Evolutionary conservation across 2,797 vertebrate genomes (phyloP).

Genomic region (Anguilla pacifica): DNA sequence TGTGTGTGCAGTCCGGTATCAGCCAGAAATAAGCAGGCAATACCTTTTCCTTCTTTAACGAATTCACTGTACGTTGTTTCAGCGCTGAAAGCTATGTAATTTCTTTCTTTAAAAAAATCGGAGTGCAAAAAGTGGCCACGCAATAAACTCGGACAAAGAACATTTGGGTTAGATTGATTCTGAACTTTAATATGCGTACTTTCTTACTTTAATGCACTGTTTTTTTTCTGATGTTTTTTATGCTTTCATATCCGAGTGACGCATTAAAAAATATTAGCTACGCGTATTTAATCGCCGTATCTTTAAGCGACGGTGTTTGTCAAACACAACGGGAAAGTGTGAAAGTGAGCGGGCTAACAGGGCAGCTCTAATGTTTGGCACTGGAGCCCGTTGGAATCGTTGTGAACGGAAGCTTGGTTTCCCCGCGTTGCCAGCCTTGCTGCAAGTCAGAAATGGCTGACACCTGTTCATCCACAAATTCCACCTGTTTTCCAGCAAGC

Average conservation of each 20-base stretch:
- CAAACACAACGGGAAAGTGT: neutral
- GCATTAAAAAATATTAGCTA: neutral
- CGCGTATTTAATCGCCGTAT: neutral
- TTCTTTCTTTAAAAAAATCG: neutral
- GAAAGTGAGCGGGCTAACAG: neutral
- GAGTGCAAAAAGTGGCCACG: neutral
- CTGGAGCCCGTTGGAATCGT: neutral
- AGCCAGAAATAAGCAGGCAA: neutral
- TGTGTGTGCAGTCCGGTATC: neutral
- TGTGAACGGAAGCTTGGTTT: neutral
- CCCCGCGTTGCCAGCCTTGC: neutral
- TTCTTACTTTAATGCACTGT: neutral
- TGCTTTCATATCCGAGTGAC: neutral
- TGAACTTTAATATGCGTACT: neutral
- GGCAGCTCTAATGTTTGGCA: neutral
- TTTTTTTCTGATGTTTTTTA: neutral
- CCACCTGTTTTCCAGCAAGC: neutral
- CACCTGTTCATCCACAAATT: slow-evolving; percentile 1
- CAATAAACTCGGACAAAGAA: neutral
- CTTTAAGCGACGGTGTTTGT: neutral
- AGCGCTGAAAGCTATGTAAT: neutral
- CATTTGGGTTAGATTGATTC: neutral
- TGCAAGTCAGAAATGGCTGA: neutral
- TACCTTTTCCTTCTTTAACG: neutral
- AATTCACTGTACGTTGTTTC: too few relatives aligned